Conservation (phyloP, 2,888 invertebrate genomes). For the Biston betularia region DNA sequence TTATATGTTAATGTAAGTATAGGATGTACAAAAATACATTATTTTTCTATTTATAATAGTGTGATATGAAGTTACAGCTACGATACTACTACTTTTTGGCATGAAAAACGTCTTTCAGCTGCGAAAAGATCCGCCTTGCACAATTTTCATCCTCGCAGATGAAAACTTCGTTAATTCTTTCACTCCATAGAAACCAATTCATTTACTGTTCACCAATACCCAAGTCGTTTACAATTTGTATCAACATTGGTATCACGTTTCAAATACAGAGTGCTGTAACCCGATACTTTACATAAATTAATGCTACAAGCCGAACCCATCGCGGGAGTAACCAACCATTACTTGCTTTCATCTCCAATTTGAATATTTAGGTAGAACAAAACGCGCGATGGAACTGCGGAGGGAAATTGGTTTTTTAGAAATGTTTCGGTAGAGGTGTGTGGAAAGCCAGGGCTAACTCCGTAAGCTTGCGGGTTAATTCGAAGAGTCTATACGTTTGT, state of each 20-base stretch:
- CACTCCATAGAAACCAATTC: constrained; percentile 36
- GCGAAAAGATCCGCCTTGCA: neutral
- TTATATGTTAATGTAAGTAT: too few relatives aligned
- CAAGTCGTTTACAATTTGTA: constrained; percentile 65
- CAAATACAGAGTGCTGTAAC: constrained; percentile 74
- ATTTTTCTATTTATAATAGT: too few relatives aligned
- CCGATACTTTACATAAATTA: constrained; percentile 80
- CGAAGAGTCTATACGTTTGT: constrained; percentile 42
- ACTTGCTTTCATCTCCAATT: constrained; percentile 71
- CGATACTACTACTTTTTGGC: neutral
- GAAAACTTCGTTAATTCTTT: constrained; percentile 10
- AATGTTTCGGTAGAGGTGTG: constrained; percentile 56
- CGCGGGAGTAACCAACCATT: constrained; percentile 77
- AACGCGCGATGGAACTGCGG: constrained; percentile 62
- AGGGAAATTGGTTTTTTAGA: constrained; percentile 61
- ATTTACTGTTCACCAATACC: constrained; percentile 46
- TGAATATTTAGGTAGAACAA: constrained; percentile 75
- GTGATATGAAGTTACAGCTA: too few relatives aligned
- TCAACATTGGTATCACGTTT: constrained; percentile 78
- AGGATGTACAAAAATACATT: too few relatives aligned
- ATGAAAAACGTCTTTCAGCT: constrained; percentile 4
- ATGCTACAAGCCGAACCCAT: constrained; percentile 67
- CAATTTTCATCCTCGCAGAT: neutral
- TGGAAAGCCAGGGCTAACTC: constrained; percentile 59
- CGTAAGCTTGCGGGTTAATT: constrained; percentile 56